Conservation (phyloP, 2,113 vertebrate species). For the Odontesthes bonariensis region DNA sequence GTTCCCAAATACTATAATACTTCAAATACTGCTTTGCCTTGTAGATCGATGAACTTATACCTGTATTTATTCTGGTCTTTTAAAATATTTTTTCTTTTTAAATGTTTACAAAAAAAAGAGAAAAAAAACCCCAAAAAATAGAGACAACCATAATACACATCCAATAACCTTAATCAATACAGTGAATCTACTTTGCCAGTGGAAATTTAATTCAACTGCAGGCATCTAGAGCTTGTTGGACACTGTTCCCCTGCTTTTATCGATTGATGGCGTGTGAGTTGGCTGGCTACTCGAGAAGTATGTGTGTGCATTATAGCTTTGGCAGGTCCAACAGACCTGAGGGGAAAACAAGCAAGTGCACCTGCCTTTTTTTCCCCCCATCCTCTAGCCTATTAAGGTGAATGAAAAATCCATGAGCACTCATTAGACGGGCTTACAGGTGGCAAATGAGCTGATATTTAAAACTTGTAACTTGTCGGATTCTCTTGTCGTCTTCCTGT, state of each 20-base stretch:
- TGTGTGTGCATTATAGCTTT: slow-evolving; percentile 42
- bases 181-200: not conserved
- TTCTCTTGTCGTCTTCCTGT: slow-evolving; percentile 22
- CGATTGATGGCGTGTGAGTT: slow-evolving; percentile 30
- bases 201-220: slow-evolving; percentile 12
- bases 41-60: too few species aligned
- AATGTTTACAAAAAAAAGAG: not conserved
- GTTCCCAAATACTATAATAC: not conserved
- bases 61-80: too few species aligned
- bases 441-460: slow-evolving; percentile 78
- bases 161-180: not conserved
- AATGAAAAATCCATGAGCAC: slow-evolving; percentile 73
- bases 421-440: slow-evolving; percentile 71
- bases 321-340: slow-evolving; percentile 53
- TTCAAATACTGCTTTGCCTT: too few species aligned
- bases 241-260: slow-evolving; percentile 21
- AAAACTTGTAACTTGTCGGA: slow-evolving; percentile 57
- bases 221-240: slow-evolving; percentile 24
- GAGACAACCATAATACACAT: not conserved
- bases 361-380: slow-evolving; percentile 48
- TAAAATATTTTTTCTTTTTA: too few species aligned
- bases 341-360: slow-evolving; percentile 59
- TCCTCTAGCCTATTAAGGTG: slow-evolving; percentile 63
- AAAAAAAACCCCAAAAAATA: not conserved
- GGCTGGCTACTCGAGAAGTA: slow-evolving; percentile 13